A percentile compares a stretch with the other conserved stretches of the same genome.
Evolutionary conservation across 35 echinoderm and acorn worm species (phyloP).

Genomic region (Nesometra sesokonis): DNA sequence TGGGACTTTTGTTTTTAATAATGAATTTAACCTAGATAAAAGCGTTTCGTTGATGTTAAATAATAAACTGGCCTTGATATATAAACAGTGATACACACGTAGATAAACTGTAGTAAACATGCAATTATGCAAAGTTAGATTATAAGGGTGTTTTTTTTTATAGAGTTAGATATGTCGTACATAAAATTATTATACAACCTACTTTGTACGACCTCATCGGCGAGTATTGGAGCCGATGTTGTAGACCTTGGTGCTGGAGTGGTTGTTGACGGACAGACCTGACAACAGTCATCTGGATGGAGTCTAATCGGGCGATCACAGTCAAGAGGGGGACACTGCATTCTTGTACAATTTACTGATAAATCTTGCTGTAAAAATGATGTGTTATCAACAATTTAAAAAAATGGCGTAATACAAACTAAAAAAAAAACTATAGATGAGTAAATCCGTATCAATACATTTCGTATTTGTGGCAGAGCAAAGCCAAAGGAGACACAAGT

Average conservation of each 20-base stretch:
- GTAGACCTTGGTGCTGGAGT: neutral
- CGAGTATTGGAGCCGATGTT: neutral
- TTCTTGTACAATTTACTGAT: slow-evolving; percentile 49
- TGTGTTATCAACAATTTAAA: neutral
- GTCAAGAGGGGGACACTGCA: slow-evolving; percentile 45
- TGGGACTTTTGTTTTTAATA: too few relatives aligned
- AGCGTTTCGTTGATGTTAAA: too few relatives aligned
- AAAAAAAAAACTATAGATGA: too few relatives aligned
- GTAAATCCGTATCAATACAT: too few relatives aligned
- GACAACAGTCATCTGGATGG: slow-evolving; percentile 63
- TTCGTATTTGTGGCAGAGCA: too few relatives aligned
- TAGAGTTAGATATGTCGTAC: neutral
- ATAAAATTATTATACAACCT: neutral
- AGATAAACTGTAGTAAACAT: too few relatives aligned
- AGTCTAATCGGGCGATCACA: slow-evolving; percentile 64
- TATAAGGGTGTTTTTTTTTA: neutral
- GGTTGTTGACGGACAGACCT: slow-evolving; percentile 64
- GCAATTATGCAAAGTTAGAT: neutral
- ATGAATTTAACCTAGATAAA: too few relatives aligned
- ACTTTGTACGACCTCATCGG: neutral
- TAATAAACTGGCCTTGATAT: too few relatives aligned
- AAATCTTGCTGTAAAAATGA: slow-evolving; percentile 38
- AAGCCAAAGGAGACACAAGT: too few relatives aligned
- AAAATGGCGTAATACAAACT: too few relatives aligned
- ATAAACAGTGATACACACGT: too few relatives aligned